phyloP scores from a whole-genome alignment of 1,140 invertebrate species.

The Plodia interpunctella region DNA sequence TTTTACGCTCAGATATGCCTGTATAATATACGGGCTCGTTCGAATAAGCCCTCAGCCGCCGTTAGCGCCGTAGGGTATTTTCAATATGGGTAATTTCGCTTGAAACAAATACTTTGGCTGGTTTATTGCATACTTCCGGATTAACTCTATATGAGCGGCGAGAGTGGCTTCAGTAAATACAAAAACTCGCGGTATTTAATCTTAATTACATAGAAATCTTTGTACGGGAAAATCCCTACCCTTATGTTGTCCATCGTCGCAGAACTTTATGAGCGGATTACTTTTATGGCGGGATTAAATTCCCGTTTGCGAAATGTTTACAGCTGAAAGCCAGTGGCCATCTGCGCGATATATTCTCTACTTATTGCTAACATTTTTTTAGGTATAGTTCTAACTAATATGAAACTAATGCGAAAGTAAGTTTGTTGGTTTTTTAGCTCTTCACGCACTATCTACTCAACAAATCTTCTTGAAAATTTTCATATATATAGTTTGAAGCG shows the following conservation, averaged over 20 bases:
- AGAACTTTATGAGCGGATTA: constrained; percentile 75
- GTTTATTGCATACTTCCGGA: constrained; percentile 73
- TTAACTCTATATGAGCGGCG: constrained; percentile 70
- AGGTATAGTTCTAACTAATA: background rate
- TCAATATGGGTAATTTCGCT: constrained; percentile 75
- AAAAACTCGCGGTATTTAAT: constrained; percentile 69
- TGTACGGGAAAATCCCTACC: constrained; percentile 70
- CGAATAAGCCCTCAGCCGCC: constrained; percentile 68
- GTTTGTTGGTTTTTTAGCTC: too few relatives aligned
- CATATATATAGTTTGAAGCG: too few relatives aligned
- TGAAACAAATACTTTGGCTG: constrained; percentile 71
- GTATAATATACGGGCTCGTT: constrained; percentile 50
- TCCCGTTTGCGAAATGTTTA: constrained; percentile 71
- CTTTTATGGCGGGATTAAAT: constrained; percentile 74
- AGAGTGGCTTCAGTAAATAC: constrained; percentile 64
- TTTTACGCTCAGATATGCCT: constrained; percentile 26
- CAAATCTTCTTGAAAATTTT: too few relatives aligned
- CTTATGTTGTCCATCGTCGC: constrained; percentile 75
- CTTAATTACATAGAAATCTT: constrained; percentile 75
- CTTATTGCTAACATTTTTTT: background rate
- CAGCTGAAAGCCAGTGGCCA: constrained; percentile 49
- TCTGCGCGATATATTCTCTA: constrained; percentile 43
- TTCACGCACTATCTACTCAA: too few relatives aligned
- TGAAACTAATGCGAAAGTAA: too few relatives aligned
- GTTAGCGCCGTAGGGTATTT: constrained; percentile 72